These are phyloP conservation scores for Atractosteus spatula DNA, from an alignment of 2,113 vertebrate genomes.

Conservation along the genomic window DNA sequence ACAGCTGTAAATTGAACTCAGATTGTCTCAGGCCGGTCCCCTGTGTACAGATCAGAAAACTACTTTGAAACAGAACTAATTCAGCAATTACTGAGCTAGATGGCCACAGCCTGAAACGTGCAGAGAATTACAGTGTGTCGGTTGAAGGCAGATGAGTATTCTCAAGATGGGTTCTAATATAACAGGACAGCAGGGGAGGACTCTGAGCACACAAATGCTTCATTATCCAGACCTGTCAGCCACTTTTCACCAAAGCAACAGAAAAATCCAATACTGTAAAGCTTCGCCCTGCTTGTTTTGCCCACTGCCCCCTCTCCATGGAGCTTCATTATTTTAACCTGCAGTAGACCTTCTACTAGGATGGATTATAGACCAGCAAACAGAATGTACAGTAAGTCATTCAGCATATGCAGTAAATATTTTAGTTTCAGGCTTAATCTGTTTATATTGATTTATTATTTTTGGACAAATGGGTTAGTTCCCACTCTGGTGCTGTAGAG, in stretches of 20 bases:
- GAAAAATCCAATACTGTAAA: not conserved
- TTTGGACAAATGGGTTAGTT: no score
- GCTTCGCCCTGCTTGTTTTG: not conserved
- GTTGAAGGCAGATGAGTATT: not conserved
- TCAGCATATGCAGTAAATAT: no score
- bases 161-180: not conserved
- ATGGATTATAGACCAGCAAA: no score
- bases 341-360: no score
- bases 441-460: no score
- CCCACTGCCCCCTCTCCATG: not conserved
- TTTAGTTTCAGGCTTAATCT: no score
- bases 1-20: slow-evolving; percentile 19
- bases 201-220: not conserved
- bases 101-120: slow-evolving; percentile 42
- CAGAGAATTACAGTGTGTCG: slow-evolving; percentile 25
- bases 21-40: slow-evolving; percentile 8
- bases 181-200: not conserved
- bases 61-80: slow-evolving; percentile 56
- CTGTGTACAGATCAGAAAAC: slow-evolving; percentile 40
- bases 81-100: slow-evolving; percentile 47
- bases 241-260: not conserved
- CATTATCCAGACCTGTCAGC: slow-evolving; percentile 1
- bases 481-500: no score
- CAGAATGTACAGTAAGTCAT: no score
- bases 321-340: not conserved